These are phyloP conservation scores for Dasyornis broadbenti DNA, from an alignment of 2,113 vertebrate species.

Conservation along the genomic window DNA sequence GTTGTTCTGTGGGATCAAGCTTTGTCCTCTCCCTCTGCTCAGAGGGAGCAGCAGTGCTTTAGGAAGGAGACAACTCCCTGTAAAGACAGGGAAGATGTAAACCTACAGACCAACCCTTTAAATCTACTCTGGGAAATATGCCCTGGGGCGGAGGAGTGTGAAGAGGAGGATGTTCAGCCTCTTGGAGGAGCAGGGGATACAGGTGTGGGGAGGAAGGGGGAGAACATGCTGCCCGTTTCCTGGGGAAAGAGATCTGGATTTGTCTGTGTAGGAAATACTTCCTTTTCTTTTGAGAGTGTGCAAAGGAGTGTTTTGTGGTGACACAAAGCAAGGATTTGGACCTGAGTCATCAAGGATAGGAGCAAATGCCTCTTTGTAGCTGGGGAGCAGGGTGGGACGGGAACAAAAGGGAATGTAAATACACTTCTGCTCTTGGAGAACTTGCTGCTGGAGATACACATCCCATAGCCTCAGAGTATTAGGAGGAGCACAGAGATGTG, in stretches of 20 bases:
- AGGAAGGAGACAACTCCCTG: neutral
- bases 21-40: neutral
- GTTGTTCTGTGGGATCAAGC: neutral
- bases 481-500: neutral
- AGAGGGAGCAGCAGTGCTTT: neutral
- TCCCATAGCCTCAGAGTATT: neutral
- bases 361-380: neutral
- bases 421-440: neutral
- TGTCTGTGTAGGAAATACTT: neutral
- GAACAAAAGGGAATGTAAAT: conserved; percentile 14
- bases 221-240: neutral
- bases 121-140: neutral
- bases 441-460: neutral
- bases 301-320: neutral
- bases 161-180: neutral
- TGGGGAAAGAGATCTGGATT: neutral
- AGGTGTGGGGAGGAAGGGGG: neutral
- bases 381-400: neutral
- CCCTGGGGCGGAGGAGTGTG: neutral
- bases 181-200: neutral
- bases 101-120: neutral
- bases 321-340: neutral
- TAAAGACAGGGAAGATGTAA: neutral
- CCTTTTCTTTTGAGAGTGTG: neutral
- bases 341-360: neutral